Percentiles rank a stretch among this genome's conserved stretches.
phyloP scores from a whole-genome alignment of 1,140 invertebrate species.

The Neodiprion fabricii region DNA sequence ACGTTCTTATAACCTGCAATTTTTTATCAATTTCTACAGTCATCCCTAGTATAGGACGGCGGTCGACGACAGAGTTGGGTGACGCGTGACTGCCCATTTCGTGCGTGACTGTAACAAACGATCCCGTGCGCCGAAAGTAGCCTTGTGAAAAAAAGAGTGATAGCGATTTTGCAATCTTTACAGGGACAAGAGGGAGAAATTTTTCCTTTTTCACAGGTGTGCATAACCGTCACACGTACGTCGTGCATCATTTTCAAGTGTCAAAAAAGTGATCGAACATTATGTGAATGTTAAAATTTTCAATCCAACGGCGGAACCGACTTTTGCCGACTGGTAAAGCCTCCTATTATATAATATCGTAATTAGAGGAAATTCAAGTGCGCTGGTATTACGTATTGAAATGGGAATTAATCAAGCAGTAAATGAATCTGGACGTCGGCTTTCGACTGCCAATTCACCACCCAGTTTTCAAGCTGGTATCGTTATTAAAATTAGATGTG shows the following conservation, averaged over 20 bases:
- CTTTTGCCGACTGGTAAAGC: too few relatives aligned
- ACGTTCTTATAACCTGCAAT: too few relatives aligned
- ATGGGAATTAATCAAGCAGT: background rate
- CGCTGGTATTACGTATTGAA: background rate
- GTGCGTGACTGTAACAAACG: conserved; percentile 7
- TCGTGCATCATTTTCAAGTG: too few relatives aligned
- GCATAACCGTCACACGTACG: too few relatives aligned
- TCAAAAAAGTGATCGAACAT: too few relatives aligned
- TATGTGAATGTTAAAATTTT: too few relatives aligned
- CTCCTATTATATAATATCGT: background rate
- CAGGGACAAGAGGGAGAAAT: too few relatives aligned
- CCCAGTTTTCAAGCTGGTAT: background rate
- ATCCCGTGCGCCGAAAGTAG: background rate
- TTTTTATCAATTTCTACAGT: too few relatives aligned
- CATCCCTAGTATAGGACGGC: background rate
- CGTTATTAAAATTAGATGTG: background rate
- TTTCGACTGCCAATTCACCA: background rate
- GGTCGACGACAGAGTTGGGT: background rate
- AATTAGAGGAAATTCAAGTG: background rate
- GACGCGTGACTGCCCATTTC: background rate
- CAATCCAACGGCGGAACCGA: too few relatives aligned
- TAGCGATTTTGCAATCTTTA: too few relatives aligned
- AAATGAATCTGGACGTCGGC: background rate
- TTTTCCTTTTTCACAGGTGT: too few relatives aligned
- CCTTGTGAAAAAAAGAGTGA: too few relatives aligned